Evolutionary conservation across 2,888 invertebrate species (phyloP), one percentile per base, ranked within the genome.

Genomic region (Gymnosoma rotundatum): DNA sequence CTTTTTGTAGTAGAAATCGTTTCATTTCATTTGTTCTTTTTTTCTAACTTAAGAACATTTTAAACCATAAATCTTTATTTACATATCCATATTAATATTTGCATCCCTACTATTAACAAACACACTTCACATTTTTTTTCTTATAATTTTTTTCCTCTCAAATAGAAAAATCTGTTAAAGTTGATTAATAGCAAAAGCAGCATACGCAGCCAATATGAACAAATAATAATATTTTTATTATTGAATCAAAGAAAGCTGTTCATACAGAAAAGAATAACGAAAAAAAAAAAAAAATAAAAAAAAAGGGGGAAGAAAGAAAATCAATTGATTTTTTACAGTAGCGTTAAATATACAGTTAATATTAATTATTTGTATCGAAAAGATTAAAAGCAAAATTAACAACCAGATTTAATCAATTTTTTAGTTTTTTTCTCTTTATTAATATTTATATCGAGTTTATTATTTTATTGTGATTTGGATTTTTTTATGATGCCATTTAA

Each of bases 241-340:
- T 69, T 52, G 45, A 69, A 78, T 61, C 52, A 78, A 78, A 73
- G 58, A 73, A 67, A 79, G n/a, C 72, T 52, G 52, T 54, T 61
- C 18, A 73, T 18, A 50, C n/a, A 12, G n/a, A 61, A 52, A 61
- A 10, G 14, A 6, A 45, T 52, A 61, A 54, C 52, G 14, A 52
- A 50, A n/a, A 52, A 52, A 54, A 16, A 18, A 6, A 36, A 52
- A 63, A 45, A 38, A 18, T 20, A 50, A 52, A n/a, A n/a, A 42
- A 60, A 54, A 76, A 38, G 18, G 38, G 74, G 67, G 25, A 38
- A 48, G 6, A 50, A 21, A 45, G 54, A 63, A 72, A 80, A 67
- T 67, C 54, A 61, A 80, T 80, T 74, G 74, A 80, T 80, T 74
- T 74, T 54, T 80, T 74, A 80, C 74, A 74, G 74, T 48, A 75